Evolutionary conservation across 2,888 invertebrate genomes (phyloP).

Genomic region (Gastrophysa polygoni): DNA sequence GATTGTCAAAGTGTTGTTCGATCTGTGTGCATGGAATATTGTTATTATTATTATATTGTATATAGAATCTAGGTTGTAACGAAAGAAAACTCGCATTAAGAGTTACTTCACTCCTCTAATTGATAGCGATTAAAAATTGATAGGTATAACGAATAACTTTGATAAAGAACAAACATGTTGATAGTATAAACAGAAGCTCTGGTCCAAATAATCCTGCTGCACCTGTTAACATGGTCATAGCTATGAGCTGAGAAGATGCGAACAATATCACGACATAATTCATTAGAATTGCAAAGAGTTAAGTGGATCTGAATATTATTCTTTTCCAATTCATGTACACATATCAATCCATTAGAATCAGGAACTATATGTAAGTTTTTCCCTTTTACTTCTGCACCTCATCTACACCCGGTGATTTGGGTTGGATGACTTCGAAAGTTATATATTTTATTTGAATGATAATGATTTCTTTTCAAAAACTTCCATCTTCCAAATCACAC

Average conservation of each 20-base stretch:
- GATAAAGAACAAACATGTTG: constrained; percentile 52
- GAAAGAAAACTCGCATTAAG: constrained; percentile 50
- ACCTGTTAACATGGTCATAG: not conserved
- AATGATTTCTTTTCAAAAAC: too few species aligned
- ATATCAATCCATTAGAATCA: too few species aligned
- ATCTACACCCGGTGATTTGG: too few species aligned
- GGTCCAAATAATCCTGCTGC: constrained; percentile 34
- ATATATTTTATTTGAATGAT: too few species aligned
- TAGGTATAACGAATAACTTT: constrained; percentile 50
- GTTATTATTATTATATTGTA: constrained; percentile 43
- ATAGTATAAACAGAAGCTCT: constrained; percentile 38
- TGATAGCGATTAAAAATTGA: constrained; percentile 49
- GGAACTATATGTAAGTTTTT: too few species aligned
- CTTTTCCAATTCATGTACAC: too few species aligned
- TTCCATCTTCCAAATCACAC: too few species aligned
- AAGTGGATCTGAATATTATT: too few species aligned
- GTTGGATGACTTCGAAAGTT: too few species aligned
- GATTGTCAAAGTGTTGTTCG: constrained; percentile 22
- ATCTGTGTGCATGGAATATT: constrained; percentile 30
- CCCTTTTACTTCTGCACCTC: too few species aligned
- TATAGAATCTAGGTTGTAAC: constrained; percentile 46
- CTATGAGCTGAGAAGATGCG: not conserved
- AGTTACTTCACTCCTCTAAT: constrained; percentile 51
- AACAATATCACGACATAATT: not conserved
- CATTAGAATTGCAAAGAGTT: not conserved